Percentiles rank a stretch among this genome's conserved stretches.
These are phyloP conservation scores for Mustela lutreola DNA, from an alignment of 2,113 vertebrate genomes.

Conservation along the genomic window DNA sequence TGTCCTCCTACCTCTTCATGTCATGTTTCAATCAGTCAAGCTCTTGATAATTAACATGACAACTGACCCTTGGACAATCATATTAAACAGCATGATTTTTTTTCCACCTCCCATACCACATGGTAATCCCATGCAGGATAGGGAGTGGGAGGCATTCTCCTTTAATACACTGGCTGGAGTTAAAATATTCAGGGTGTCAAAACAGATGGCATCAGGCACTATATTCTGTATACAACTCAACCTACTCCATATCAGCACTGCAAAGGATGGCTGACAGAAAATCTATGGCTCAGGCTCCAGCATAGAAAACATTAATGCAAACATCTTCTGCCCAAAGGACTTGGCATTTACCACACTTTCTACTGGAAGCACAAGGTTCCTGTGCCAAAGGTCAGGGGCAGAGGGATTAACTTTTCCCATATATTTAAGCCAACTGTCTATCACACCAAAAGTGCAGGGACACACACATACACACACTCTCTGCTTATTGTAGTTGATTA, in stretches of 20 bases:
- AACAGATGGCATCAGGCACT: constrained; percentile 46
- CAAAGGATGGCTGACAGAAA: constrained; percentile 84
- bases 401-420: constrained; percentile 65
- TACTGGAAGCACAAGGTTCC: constrained; percentile 69
- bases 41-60: constrained; percentile 60
- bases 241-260: constrained; percentile 45
- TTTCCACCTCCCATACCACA: constrained; percentile 33
- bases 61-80: constrained; percentile 60
- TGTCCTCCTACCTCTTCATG: neutral
- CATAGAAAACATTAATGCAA: constrained; percentile 77
- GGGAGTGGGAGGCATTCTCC: neutral
- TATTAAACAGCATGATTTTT: constrained; percentile 13
- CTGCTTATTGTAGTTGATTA: constrained; percentile 53
- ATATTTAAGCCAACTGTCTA: constrained; percentile 63
- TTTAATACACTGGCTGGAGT: neutral
- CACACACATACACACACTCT: neutral
- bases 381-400: constrained; percentile 63
- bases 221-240: constrained; percentile 69
- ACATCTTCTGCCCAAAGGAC: constrained; percentile 71
- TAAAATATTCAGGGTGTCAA: constrained; percentile 72
- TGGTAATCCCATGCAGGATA: constrained; percentile 28
- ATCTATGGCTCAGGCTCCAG: constrained; percentile 77
- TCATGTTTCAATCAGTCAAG: constrained; percentile 6
- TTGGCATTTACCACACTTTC: constrained; percentile 77
- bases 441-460: constrained; percentile 17